phyloP scores from a whole-genome alignment of 2,888 invertebrate species.

The Melanargia galathea region DNA sequence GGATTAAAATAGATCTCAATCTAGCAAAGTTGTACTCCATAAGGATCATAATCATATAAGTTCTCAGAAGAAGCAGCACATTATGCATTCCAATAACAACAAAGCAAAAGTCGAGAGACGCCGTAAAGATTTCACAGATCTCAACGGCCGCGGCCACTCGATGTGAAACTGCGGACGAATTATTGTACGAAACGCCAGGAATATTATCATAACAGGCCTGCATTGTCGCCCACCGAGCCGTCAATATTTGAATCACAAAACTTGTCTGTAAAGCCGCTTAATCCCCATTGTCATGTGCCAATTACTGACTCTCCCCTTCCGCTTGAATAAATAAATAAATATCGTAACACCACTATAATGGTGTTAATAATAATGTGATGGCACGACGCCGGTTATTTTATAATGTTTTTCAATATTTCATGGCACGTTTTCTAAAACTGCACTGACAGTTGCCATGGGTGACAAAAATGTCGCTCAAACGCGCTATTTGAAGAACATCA shows the following conservation, averaged over 20 bases:
- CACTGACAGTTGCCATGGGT: background rate
- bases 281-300: constrained; percentile 79
- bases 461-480: background rate
- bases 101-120: constrained; percentile 44
- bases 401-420: constrained; percentile 23
- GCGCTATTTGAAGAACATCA: too few species aligned
- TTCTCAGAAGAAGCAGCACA: constrained; percentile 43
- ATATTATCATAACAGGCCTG: constrained; percentile 78
- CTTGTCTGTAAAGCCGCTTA: constrained; percentile 70
- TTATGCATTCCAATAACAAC: constrained; percentile 55
- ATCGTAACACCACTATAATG: constrained; percentile 61
- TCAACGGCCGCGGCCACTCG: constrained; percentile 50
- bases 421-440: background rate
- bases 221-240: constrained; percentile 71
- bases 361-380: constrained; percentile 48
- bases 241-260: constrained; percentile 78
- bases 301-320: constrained; percentile 80
- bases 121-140: constrained; percentile 44
- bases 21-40: constrained; percentile 1
- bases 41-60: constrained; percentile 1
- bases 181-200: constrained; percentile 65
- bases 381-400: constrained; percentile 40
- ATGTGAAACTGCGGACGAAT: constrained; percentile 60
- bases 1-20: constrained; percentile 1
- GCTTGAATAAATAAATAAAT: constrained; percentile 78